Evolutionary conservation across 1,140 invertebrate genomes (phyloP), one percentile per base, ranked within the genome.

Genomic region (Aplysia californica): DNA sequence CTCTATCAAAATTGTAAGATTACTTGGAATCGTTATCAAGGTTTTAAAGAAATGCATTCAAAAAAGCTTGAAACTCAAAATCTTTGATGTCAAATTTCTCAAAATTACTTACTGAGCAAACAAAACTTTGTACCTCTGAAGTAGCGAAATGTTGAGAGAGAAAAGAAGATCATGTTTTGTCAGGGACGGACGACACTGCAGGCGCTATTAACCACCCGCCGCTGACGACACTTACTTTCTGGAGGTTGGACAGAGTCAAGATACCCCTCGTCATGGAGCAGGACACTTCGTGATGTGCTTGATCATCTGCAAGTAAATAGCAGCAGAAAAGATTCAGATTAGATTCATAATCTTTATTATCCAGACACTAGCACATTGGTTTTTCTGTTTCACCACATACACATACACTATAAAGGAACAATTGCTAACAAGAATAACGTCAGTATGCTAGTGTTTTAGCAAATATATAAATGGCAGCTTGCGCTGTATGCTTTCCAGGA

Each of bases 201-300:
- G n/a, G n/a, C n/a, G n/a, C n/a, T n/a, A n/a, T n/a, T n/a, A n/a
- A n/a, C n/a, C n/a, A n/a, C n/a, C n/a, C n/a, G n/a, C n/a, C n/a
- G n/a, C n/a, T n/a, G n/a, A 50, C 26, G 26, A 36, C 15, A 36
- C 75, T 73, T 80, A 86, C 86, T 80, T 83, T 86, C 66, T 85
- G 84, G 44, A 83, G 70, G 61, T 85, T 87, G 6, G 81, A 79
- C 29, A 87, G 78, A 10, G 86, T 86, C 3, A 87, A 50, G 64
- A 86, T 86, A 33, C 85, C 86, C 66, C 68, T 77, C 44, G 77
- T 61, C n/a, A 74, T 75, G 76, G 81, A 78, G 77, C 85, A 87
- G 29, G 65, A 78, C 15, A 79, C 79, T 80, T 87, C 83, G 58
- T 76, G 77, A 31, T 61, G 15, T 29, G 44, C 39, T 20, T 18